phyloP scores from a whole-genome alignment of 1,140 invertebrate species.

The Mercenaria mercenaria region DNA sequence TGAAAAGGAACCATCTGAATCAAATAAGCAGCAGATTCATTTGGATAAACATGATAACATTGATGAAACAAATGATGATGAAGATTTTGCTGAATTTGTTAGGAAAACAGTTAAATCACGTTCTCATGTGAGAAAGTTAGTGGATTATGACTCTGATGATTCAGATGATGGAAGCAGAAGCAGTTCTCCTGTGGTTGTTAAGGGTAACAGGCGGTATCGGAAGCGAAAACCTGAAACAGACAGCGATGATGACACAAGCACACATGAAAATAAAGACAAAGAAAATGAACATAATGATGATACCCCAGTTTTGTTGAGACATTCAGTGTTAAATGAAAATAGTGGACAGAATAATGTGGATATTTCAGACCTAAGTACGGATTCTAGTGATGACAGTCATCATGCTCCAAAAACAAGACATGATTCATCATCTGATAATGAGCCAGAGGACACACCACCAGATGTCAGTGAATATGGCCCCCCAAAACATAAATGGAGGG shows the following conservation, averaged over 20 bases:
- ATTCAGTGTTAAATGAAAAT: constrained; percentile 13
- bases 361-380: constrained; percentile 34
- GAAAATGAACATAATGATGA: constrained; percentile 26
- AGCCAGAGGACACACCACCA: constrained; percentile 55
- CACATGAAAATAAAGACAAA: constrained; percentile 6
- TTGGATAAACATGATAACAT: constrained; percentile 38
- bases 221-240: constrained; percentile 39
- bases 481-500: constrained; percentile 90
- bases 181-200: background rate
- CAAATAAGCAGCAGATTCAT: background rate
- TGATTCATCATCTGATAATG: constrained; percentile 47
- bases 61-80: constrained; percentile 22
- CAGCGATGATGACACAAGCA: constrained; percentile 40
- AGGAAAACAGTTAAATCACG: constrained; percentile 13
- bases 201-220: constrained; percentile 34
- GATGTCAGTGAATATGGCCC: constrained; percentile 87
- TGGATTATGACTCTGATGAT: constrained; percentile 56
- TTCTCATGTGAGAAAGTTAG: constrained; percentile 24
- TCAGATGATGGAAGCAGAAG: background rate
- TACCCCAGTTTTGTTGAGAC: constrained; percentile 54
- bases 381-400: constrained; percentile 51
- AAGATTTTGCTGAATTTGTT: constrained; percentile 33
- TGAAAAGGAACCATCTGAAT: background rate
- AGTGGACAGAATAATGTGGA: constrained; percentile 12
- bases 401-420: background rate